Conservation (phyloP, 2,888 invertebrate genomes). For the Drosophila anomelani region DNA sequence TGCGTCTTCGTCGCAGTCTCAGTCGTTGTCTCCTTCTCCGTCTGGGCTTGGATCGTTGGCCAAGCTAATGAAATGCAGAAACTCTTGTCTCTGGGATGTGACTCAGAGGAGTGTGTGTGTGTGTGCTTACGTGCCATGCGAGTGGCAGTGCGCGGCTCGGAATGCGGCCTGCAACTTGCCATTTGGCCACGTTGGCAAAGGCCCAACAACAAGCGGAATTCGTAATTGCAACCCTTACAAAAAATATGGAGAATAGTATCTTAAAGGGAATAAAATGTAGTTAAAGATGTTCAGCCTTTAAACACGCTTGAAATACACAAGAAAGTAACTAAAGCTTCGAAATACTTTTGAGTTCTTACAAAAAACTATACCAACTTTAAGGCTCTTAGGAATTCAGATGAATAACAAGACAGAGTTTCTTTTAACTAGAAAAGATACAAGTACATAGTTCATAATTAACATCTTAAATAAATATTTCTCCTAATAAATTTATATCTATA, state of each 20-base stretch:
- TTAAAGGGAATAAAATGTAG: background rate
- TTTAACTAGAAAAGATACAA: background rate
- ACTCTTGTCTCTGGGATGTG: conserved; percentile 28
- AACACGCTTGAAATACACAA: background rate
- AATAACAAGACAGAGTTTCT: background rate
- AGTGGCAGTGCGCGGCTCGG: conserved; percentile 33
- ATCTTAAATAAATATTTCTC: background rate
- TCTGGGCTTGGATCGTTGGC: conserved; percentile 7
- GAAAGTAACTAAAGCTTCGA: background rate
- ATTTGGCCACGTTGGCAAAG: conserved; percentile 33
- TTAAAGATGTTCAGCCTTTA: background rate
- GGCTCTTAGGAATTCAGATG: background rate
- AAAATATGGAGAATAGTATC: background rate
- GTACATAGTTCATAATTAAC: no score
- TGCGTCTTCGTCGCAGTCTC: background rate
- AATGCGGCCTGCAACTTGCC: conserved; percentile 41
- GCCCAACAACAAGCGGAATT: conserved; percentile 20
- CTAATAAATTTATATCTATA: background rate
- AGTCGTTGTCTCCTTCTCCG: background rate
- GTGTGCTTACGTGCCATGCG: conserved; percentile 36
- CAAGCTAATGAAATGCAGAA: conserved; percentile 44
- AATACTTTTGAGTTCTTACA: no score
- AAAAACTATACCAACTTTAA: no score
- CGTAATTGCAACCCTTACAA: conserved; percentile 8
- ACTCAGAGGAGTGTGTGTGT: conserved; percentile 40